Conservation (phyloP, 2,113 vertebrate species). For the Salvelinus alpinus region DNA sequence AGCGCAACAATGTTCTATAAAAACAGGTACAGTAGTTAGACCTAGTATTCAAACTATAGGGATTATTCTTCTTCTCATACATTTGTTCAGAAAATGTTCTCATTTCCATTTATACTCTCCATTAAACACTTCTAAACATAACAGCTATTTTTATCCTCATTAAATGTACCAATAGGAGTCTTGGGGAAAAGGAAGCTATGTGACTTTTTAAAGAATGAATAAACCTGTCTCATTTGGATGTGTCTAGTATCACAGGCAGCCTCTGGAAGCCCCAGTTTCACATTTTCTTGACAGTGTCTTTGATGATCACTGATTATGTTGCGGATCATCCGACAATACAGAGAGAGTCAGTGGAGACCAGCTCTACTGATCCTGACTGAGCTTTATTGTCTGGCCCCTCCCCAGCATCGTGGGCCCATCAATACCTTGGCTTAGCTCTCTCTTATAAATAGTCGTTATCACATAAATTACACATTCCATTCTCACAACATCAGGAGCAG, state of each 20-base stretch:
- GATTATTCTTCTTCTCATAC: no score
- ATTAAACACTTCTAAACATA: constrained; percentile 37
- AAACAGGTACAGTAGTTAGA: no score
- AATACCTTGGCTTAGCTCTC: neutral
- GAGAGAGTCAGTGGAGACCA: constrained; percentile 64
- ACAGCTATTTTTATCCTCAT: constrained; percentile 61
- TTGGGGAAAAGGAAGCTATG: constrained; percentile 50
- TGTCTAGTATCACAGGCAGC: constrained; percentile 54
- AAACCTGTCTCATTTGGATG: constrained; percentile 67
- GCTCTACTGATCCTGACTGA: constrained; percentile 68
- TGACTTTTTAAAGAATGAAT: constrained; percentile 77
- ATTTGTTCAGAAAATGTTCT: constrained; percentile 14
- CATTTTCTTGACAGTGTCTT: constrained; percentile 76
- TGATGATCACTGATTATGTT: constrained; percentile 75
- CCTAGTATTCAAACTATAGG: no score
- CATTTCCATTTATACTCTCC: constrained; percentile 35
- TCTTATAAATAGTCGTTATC: neutral
- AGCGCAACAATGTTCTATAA: no score
- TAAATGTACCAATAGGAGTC: constrained; percentile 75
- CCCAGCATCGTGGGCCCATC: constrained; percentile 45
- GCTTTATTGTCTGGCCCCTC: constrained; percentile 65
- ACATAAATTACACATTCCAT: constrained; percentile 47
- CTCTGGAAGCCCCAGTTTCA: constrained; percentile 65
- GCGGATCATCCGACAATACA: constrained; percentile 60
- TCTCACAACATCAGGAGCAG: constrained; percentile 39